Percentiles rank a stretch among this genome's conserved stretches.
Conservation (phyloP, 2,888 invertebrate genomes). For the Eilema griseolum region DNA sequence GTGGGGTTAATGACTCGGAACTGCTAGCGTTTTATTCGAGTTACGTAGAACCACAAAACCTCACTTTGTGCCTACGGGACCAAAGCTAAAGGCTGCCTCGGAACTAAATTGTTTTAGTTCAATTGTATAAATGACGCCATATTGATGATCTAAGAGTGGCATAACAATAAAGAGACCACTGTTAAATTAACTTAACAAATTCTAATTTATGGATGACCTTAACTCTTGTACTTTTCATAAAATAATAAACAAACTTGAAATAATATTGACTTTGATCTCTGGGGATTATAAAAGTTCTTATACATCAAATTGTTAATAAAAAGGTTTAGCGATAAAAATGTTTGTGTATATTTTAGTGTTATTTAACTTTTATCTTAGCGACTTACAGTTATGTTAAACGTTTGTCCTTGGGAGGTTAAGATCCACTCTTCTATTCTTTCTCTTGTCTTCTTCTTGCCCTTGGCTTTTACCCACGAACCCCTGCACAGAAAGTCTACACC, state of each 20-base stretch:
- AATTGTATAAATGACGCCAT: slow-evolving; percentile 1
- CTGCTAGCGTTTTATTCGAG: slow-evolving; percentile 62
- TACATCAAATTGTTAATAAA: not conserved
- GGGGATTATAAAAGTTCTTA: not conserved
- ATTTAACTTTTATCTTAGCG: too few species aligned
- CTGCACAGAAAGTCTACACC: too few species aligned
- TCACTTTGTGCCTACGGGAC: slow-evolving; percentile 26
- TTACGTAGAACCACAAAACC: slow-evolving; percentile 36
- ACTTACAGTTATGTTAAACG: too few species aligned
- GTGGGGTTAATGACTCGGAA: slow-evolving; percentile 66
- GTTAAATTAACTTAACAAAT: not conserved
- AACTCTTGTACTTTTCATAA: not conserved
- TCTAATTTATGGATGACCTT: not conserved
- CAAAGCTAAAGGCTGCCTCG: slow-evolving; percentile 11
- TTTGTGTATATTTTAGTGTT: too few species aligned
- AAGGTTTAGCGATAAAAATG: too few species aligned
- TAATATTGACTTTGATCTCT: not conserved
- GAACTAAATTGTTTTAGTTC: slow-evolving; percentile 24
- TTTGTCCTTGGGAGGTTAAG: too few species aligned
- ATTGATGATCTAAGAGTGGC: not conserved
- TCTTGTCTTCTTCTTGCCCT: too few species aligned
- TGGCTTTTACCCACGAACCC: too few species aligned
- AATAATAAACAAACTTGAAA: slow-evolving; percentile 1
- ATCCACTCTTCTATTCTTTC: too few species aligned
- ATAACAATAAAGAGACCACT: not conserved